These are phyloP conservation scores for Tetragonisca angustula DNA, from an alignment of 2,888 invertebrate species.

Conservation along the genomic window DNA sequence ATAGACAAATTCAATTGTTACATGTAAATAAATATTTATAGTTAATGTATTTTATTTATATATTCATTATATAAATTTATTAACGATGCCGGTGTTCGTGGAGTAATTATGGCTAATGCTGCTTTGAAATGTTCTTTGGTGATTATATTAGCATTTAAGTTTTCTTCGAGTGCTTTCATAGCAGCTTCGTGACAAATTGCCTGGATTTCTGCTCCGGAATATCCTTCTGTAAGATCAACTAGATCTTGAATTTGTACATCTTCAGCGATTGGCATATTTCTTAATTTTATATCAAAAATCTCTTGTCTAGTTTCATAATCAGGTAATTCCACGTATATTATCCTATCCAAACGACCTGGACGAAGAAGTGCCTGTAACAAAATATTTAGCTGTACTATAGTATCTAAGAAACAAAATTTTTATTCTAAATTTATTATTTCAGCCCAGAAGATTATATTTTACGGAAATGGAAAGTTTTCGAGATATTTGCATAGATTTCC, in stretches of 20 bases:
- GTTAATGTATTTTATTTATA: slow-evolving; percentile 78
- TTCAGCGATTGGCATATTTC: slow-evolving; percentile 89
- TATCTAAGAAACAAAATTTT: no score
- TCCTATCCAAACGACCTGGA: slow-evolving; percentile 95
- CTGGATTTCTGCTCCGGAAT: slow-evolving; percentile 97
- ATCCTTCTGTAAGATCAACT: slow-evolving; percentile 90
- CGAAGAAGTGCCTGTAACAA: slow-evolving; percentile 90
- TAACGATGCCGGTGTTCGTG: slow-evolving; percentile 90
- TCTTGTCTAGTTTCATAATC: slow-evolving; percentile 91
- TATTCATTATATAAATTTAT: slow-evolving; percentile 91
- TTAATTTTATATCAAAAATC: slow-evolving; percentile 92
- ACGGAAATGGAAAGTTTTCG: no score
- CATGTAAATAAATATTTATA: not conserved
- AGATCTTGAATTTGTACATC: slow-evolving; percentile 89
- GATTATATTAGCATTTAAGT: slow-evolving; percentile 88
- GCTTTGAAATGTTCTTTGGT: slow-evolving; percentile 89
- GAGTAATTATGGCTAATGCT: slow-evolving; percentile 89
- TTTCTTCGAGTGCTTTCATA: slow-evolving; percentile 91
- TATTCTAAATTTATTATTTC: no score
- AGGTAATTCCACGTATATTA: slow-evolving; percentile 97
- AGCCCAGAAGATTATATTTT: no score
- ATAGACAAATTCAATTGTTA: slow-evolving; percentile 15
- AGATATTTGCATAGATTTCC: no score
- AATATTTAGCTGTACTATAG: not conserved
- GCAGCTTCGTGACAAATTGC: slow-evolving; percentile 97